Conservation (phyloP, 2,888 invertebrate species). For the Agriopis leucophaearia region DNA sequence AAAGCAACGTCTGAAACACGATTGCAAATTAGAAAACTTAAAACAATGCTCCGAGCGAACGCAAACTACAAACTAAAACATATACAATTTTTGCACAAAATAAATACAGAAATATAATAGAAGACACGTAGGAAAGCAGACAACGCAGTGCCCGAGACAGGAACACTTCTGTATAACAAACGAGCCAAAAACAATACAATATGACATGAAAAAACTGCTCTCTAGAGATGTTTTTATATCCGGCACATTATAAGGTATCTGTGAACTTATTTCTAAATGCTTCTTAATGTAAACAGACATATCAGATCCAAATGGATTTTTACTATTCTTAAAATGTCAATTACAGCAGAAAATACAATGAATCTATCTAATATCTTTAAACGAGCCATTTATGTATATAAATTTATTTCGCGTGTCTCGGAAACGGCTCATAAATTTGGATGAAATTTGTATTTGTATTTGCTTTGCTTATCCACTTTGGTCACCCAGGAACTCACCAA, state of each 20-base stretch:
- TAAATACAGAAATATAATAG: constrained; percentile 35
- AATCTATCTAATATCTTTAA: no score
- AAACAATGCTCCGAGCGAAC: constrained; percentile 14
- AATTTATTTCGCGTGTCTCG: no score
- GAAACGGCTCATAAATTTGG: no score
- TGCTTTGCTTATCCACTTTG: no score
- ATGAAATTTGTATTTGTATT: no score
- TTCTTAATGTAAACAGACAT: no score
- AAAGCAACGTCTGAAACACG: neutral
- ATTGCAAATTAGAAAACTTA: constrained; percentile 4
- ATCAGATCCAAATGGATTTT: no score
- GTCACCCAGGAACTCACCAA: no score
- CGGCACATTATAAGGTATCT: neutral
- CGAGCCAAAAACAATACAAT: constrained; percentile 39
- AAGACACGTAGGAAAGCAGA: constrained; percentile 33
- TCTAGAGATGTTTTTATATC: constrained; percentile 18
- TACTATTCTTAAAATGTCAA: no score
- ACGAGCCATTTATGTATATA: no score
- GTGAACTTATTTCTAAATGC: no score
- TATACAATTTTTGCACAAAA: constrained; percentile 27
- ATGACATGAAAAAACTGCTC: constrained; percentile 34
- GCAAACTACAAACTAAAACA: constrained; percentile 15
- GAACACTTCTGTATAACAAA: constrained; percentile 42
- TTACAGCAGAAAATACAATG: no score
- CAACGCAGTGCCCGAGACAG: constrained; percentile 36